Conservation (phyloP, 1,140 invertebrate genomes). For the Calephelis nemesis region DNA sequence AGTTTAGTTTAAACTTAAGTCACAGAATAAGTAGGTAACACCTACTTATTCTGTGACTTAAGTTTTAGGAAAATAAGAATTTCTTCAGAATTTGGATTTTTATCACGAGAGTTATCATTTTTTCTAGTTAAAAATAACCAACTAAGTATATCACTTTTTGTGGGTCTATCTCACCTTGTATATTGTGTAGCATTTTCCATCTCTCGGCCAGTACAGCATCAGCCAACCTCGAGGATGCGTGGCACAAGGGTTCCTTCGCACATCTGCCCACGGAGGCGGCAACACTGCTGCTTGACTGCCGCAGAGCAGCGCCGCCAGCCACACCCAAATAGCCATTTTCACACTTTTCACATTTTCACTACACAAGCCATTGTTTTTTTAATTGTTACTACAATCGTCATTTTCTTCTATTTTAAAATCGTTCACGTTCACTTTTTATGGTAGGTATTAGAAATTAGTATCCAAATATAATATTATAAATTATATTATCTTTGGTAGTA, state of each 20-base stretch:
- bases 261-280: constrained; percentile 91
- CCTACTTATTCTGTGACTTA: too few relatives aligned
- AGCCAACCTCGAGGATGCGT: constrained; percentile 89
- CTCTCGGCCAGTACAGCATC: constrained; percentile 88
- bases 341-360: constrained; percentile 7
- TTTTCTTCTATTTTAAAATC: constrained; percentile 16
- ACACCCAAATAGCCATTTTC: constrained; percentile 58
- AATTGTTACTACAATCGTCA: not conserved
- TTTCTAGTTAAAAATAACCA: too few relatives aligned
- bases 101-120: too few relatives aligned
- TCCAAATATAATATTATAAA: too few relatives aligned
- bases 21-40: too few relatives aligned
- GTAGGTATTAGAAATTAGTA: too few relatives aligned
- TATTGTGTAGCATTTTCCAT: constrained; percentile 92
- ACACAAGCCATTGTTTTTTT: not conserved
- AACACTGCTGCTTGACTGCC: constrained; percentile 81
- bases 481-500: too few relatives aligned
- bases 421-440: too few relatives aligned
- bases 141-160: not conserved
- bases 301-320: constrained; percentile 57
- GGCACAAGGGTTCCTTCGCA: constrained; percentile 89
- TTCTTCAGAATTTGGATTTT: too few relatives aligned
- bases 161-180: constrained; percentile 82
- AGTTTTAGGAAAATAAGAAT: too few relatives aligned
- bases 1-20: not conserved